Percentiles rank a stretch among this genome's conserved stretches.
Evolutionary conservation across 2,888 invertebrate species (phyloP).

Genomic region (Athalia rosae): DNA sequence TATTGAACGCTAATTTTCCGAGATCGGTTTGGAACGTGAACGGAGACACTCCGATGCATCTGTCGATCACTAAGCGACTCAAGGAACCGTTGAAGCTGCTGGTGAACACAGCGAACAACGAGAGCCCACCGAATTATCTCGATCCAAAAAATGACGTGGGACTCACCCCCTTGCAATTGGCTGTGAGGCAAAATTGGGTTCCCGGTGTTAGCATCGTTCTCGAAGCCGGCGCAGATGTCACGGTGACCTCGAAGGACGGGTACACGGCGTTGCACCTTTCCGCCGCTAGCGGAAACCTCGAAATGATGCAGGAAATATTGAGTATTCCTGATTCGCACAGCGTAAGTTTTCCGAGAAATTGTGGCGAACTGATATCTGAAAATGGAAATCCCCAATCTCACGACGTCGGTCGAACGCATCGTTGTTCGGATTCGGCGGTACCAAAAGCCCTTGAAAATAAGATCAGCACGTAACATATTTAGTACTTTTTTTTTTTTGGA

Average conservation of each 20-base stretch:
- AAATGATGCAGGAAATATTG: constrained; percentile 75
- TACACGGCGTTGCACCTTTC: constrained; percentile 77
- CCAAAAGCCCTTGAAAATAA: too few relatives aligned
- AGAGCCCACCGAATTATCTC: constrained; percentile 47
- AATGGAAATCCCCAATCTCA: too few relatives aligned
- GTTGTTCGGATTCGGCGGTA: too few relatives aligned
- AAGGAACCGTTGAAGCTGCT: constrained; percentile 73
- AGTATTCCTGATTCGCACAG: constrained; percentile 72
- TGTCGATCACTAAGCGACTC: constrained; percentile 74
- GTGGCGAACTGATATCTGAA: too few relatives aligned
- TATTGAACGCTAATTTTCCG: constrained; percentile 73
- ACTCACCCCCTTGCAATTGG: constrained; percentile 76
- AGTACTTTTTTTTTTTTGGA: too few relatives aligned
- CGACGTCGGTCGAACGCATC: too few relatives aligned
- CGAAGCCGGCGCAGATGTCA: constrained; percentile 76
- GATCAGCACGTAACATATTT: too few relatives aligned
- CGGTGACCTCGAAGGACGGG: constrained; percentile 70
- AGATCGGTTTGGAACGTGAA: constrained; percentile 72
- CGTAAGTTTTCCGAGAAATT: constrained; percentile 49
- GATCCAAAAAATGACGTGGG: constrained; percentile 75
- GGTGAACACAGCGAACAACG: constrained; percentile 50
- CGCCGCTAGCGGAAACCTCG: constrained; percentile 74
- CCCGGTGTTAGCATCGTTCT: constrained; percentile 76
- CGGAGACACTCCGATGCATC: constrained; percentile 76
- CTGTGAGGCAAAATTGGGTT: constrained; percentile 75